Percentiles rank a stretch among this genome's conserved stretches.
Evolutionary conservation across 2,797 vertebrate species (phyloP).

Genomic region (Sebastiscus tertius): DNA sequence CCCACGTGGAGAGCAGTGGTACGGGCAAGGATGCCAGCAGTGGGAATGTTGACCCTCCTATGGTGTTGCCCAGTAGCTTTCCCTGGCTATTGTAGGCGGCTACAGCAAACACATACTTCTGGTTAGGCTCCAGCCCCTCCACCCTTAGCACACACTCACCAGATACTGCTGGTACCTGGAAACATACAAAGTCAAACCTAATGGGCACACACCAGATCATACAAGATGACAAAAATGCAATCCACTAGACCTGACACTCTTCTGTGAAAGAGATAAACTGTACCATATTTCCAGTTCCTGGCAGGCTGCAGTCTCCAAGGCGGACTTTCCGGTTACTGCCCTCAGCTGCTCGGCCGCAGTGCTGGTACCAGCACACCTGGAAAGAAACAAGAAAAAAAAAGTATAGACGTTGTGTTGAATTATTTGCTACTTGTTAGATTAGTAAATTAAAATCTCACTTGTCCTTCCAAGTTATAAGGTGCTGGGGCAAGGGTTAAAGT

Average conservation of each 20-base stretch:
- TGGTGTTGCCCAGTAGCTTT: slow-evolving; percentile 85
- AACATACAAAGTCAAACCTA: background rate
- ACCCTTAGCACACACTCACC: slow-evolving; percentile 85
- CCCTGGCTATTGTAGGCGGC: slow-evolving; percentile 90
- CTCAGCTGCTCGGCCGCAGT: slow-evolving; percentile 85
- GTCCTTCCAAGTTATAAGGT: slow-evolving; percentile 81
- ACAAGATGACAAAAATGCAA: background rate
- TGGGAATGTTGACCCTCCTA: slow-evolving; percentile 89
- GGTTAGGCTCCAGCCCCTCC: slow-evolving; percentile 88
- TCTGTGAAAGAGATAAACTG: background rate
- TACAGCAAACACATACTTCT: slow-evolving; percentile 93
- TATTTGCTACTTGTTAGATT: background rate
- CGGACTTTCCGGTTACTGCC: slow-evolving; percentile 87
- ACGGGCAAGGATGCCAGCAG: slow-evolving; percentile 88
- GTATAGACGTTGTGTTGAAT: background rate
- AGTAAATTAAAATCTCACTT: slow-evolving; percentile 77
- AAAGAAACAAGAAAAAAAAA: background rate
- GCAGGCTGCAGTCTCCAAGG: slow-evolving; percentile 87
- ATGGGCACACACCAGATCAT: background rate
- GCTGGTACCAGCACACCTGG: slow-evolving; percentile 93
- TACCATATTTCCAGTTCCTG: slow-evolving; percentile 91
- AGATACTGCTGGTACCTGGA: slow-evolving; percentile 85
- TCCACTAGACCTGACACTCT: background rate
- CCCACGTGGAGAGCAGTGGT: slow-evolving; percentile 85
- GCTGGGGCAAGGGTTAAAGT: slow-evolving; percentile 90